Evolutionary conservation across 2,888 invertebrate species (phyloP).

Genomic region (Eristalis pertinax): DNA sequence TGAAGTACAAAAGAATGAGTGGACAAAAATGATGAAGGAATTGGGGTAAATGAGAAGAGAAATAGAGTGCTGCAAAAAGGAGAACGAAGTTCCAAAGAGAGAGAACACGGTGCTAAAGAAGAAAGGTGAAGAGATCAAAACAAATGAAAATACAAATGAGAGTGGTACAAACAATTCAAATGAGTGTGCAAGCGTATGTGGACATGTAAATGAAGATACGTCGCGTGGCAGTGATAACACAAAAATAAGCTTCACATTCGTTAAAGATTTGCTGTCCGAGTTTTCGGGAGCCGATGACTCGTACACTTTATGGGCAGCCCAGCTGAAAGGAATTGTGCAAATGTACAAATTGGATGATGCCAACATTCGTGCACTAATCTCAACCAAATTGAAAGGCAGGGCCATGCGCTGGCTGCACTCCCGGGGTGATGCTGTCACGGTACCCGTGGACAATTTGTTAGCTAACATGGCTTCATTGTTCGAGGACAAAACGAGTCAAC

Average conservation of each 20-base stretch:
- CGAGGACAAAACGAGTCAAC: not conserved
- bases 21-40: not conserved
- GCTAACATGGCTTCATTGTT: not conserved
- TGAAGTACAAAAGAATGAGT: not conserved
- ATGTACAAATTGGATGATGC: not conserved
- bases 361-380: not conserved
- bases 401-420: not conserved
- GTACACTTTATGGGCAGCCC: conserved; percentile 1
- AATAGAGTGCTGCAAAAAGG: not conserved
- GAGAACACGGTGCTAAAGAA: not conserved
- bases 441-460: not conserved
- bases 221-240: not conserved
- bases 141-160: not conserved
- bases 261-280: not conserved
- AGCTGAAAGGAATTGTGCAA: not conserved
- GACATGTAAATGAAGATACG: not conserved
- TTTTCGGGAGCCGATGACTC: not conserved
- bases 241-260: not conserved
- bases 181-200: not conserved
- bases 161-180: not conserved
- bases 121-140: not conserved
- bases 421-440: not conserved
- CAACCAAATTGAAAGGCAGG: not conserved
- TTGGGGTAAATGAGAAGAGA: not conserved
- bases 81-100: not conserved